Percentiles rank a stretch among this genome's conserved stretches.
Conservation (phyloP, 2,797 vertebrate genomes). For the Acanthurus lineatus region DNA sequence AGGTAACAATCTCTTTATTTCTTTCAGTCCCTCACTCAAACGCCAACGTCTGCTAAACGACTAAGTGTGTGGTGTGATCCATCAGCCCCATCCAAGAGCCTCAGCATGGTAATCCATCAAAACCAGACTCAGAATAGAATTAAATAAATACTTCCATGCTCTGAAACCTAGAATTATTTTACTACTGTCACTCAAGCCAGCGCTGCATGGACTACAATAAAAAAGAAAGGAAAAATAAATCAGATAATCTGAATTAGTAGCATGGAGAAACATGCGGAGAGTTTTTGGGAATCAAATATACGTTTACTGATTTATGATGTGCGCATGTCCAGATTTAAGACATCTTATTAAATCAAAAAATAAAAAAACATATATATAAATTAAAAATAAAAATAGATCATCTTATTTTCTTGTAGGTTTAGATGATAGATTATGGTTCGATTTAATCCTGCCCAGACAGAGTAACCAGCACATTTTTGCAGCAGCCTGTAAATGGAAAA, state of each 20-base stretch:
- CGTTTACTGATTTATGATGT: constrained; percentile 18
- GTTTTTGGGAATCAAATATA: neutral
- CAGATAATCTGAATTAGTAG: constrained; percentile 40
- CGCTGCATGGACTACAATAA: constrained; percentile 6
- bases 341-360: neutral
- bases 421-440: constrained; percentile 2
- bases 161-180: constrained; percentile 62
- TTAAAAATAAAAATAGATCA: no score
- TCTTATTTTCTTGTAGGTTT: constrained; percentile 22
- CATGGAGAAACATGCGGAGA: constrained; percentile 9
- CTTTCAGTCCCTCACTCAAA: constrained; percentile 53
- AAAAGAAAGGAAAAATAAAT: constrained; percentile 50
- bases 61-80: constrained; percentile 58
- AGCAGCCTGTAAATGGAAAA: neutral
- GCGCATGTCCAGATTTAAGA: neutral
- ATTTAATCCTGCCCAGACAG: constrained; percentile 8
- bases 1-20: constrained; percentile 73
- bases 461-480: neutral
- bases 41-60: constrained; percentile 58
- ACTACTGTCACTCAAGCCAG: constrained; percentile 55
- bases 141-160: constrained; percentile 76
- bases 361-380: neutral
- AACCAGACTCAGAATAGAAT: constrained; percentile 66
- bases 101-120: constrained; percentile 65
- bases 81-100: constrained; percentile 62